Conservation (phyloP, 2,797 vertebrate genomes). For the Mareca strepera region DNA sequence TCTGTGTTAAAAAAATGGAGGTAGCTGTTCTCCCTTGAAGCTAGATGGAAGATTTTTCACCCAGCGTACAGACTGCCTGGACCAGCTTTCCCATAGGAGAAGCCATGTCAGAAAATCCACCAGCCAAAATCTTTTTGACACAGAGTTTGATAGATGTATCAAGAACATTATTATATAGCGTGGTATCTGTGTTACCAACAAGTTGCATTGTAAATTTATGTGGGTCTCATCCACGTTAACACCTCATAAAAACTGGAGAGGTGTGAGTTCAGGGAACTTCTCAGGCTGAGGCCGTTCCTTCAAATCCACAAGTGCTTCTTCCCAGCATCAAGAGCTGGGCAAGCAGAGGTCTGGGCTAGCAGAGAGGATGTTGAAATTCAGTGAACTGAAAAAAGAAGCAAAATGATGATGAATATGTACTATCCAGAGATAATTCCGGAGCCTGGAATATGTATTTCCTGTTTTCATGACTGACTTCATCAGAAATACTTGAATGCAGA, state of each 20-base stretch:
- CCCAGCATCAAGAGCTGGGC: neutral
- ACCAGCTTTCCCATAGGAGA: neutral
- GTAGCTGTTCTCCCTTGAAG: neutral
- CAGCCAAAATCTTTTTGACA: neutral
- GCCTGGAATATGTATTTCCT: constrained; percentile 50
- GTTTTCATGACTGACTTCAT: constrained; percentile 50
- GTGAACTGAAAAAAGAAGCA: constrained; percentile 29
- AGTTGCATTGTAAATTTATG: neutral
- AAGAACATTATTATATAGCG: neutral
- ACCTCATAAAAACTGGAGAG: neutral
- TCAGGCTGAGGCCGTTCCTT: neutral
- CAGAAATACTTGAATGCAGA: constrained; percentile 34
- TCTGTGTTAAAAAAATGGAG: neutral
- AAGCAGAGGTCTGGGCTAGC: neutral
- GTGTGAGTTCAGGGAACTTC: neutral
- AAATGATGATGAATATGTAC: constrained; percentile 39
- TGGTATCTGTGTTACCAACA: neutral
- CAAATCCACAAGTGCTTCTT: neutral
- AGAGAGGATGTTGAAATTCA: constrained; percentile 9
- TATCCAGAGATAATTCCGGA: constrained; percentile 31
- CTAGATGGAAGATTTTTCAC: neutral
- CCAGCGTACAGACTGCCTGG: neutral
- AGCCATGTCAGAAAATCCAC: neutral
- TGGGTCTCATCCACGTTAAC: neutral
- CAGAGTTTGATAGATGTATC: neutral